These are phyloP conservation scores for Drosophila ustulata DNA, from an alignment of 2,888 invertebrate genomes.

Conservation along the genomic window DNA sequence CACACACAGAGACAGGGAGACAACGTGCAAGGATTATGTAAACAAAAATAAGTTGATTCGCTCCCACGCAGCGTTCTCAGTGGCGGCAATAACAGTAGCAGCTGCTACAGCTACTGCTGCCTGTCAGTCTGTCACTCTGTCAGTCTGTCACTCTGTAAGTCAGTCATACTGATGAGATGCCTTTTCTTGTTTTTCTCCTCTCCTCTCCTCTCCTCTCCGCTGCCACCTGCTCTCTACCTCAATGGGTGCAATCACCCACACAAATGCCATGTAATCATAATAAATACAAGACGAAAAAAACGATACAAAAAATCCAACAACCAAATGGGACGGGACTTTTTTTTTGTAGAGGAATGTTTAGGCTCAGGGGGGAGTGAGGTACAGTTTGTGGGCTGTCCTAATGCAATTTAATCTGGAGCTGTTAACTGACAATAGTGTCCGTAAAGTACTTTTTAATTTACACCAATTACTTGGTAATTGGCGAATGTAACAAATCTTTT, in stretches of 20 bases:
- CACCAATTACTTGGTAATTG: slow-evolving; percentile 67
- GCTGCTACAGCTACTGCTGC: slow-evolving; percentile 20
- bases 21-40: slow-evolving; percentile 79
- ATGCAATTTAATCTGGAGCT: not conserved
- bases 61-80: slow-evolving; percentile 39
- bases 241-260: slow-evolving; percentile 73
- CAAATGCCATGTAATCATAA: slow-evolving; percentile 59
- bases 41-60: slow-evolving; percentile 74
- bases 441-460: slow-evolving; percentile 63
- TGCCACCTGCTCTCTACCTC: slow-evolving; percentile 35
- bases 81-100: slow-evolving; percentile 15
- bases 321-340: not conserved
- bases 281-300: slow-evolving; percentile 37
- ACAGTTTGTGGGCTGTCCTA: not conserved
- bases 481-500: slow-evolving; percentile 38
- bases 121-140: slow-evolving; percentile 9
- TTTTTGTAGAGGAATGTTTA: not conserved
- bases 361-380: not conserved
- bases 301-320: not conserved
- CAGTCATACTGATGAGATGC: slow-evolving; percentile 51
- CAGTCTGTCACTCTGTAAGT: slow-evolving; percentile 38
- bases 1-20: slow-evolving; percentile 43
- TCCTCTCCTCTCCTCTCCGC: not conserved
- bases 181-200: slow-evolving; percentile 16
- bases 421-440: slow-evolving; percentile 22